Evolutionary conservation across 1,140 invertebrate genomes (phyloP), one percentile per base, ranked within the genome.

Genomic region (Triops cancriformis): DNA sequence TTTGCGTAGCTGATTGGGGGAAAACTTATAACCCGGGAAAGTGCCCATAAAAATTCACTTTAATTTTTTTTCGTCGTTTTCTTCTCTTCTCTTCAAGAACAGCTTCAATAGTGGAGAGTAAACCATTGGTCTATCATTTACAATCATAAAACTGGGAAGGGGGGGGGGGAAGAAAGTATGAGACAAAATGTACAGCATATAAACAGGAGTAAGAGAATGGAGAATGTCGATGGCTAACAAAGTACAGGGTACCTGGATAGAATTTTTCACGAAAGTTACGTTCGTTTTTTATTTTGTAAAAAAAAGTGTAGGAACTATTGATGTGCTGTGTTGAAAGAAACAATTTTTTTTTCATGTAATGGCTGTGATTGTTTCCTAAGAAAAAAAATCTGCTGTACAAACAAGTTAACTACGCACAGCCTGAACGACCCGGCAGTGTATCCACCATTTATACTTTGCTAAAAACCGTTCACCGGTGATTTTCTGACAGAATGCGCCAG

Each of bases 281-380:
- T 23, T 18, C 0, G 9, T 64, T 64, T 37, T 37, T 4, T 37
- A 7, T 37, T 37, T 37, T n/a, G n/a, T n/a, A n/a, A 37, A 64
- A 64, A 64, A 64, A 64, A 14, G 51, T 64, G 51, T 64, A 64
- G 51, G 51, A 64, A 64, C 51, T 64, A 64, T 64, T 64, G 51
- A 64, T 64, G 51, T 64, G 51, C 51, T 64, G 51, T 64, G 14
- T 64, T n/a, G 14, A 23, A 23, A 64, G 51, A 64, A 64, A 64
- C 14, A 64, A 64, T 23, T 18, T n/a, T 18, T 64, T 64, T 64
- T 45, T 45, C 18, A 64, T 18, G n/a, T 64, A 64, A 64, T 64
- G 51, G 51, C 51, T 64, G 51, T 18, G 51, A 64, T n/a, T 23
- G 6, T n/a, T n/a, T n/a, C 14, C 1, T 23, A 14, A 45, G 6